These are phyloP conservation scores for Cacatua alba DNA, from an alignment of 2,113 vertebrate species.

Conservation along the genomic window DNA sequence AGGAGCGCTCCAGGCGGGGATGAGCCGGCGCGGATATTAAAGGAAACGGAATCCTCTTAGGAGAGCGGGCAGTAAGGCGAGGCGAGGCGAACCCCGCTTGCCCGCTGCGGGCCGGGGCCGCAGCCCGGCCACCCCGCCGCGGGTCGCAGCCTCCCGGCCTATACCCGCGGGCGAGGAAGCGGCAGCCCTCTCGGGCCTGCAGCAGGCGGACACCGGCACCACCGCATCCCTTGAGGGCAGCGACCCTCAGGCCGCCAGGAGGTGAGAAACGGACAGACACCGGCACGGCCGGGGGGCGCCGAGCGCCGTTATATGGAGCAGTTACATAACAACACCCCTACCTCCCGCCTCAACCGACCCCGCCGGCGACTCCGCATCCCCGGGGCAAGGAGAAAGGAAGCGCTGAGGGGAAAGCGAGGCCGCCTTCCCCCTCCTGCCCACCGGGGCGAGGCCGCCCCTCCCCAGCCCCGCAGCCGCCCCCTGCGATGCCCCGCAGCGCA, in stretches of 20 bases:
- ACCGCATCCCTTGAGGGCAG: background rate
- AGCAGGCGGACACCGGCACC: background rate
- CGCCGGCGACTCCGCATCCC: background rate
- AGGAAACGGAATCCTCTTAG: constrained; percentile 89
- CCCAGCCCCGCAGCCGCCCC: background rate
- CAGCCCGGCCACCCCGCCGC: background rate
- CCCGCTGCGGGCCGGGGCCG: background rate
- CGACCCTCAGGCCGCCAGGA: background rate
- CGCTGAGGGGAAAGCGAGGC: background rate
- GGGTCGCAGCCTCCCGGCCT: background rate
- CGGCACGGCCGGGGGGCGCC: background rate
- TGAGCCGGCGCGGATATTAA: constrained; percentile 79
- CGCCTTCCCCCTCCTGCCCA: background rate
- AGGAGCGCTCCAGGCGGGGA: constrained; percentile 30
- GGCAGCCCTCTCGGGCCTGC: background rate
- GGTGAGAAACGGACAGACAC: background rate
- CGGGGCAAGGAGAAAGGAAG: background rate
- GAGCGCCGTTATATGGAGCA: background rate
- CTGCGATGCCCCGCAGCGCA: constrained; percentile 18
- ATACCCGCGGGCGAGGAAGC: background rate
- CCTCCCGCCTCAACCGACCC: background rate
- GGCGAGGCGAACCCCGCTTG: background rate
- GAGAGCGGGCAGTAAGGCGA: background rate
- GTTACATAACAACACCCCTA: background rate
- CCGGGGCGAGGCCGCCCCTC: background rate